Conservation (phyloP, 2,888 invertebrate genomes). For the Alsophila aescularia region DNA sequence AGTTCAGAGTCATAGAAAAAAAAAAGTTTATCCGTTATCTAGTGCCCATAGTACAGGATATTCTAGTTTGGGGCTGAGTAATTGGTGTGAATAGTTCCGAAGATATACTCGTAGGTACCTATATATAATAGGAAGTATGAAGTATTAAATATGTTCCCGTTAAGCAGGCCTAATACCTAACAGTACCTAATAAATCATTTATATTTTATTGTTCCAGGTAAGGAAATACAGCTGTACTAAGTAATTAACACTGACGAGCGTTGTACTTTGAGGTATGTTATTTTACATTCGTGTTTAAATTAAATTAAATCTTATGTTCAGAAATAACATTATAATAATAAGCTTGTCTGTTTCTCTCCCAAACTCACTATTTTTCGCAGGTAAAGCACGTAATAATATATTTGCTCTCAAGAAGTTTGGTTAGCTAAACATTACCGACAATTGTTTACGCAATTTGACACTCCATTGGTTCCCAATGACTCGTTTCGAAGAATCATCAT, state of each 20-base stretch:
- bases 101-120: no score
- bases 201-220: constrained; percentile 15
- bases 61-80: no score
- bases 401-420: constrained; percentile 15
- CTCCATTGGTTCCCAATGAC: constrained; percentile 57
- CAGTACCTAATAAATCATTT: not conserved
- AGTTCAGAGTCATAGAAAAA: no score
- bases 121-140: no score
- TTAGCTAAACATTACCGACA: constrained; percentile 23
- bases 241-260: not conserved
- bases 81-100: no score
- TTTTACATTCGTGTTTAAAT: no score
- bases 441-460: constrained; percentile 48
- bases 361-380: not conserved
- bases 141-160: no score
- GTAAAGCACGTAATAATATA: constrained; percentile 6
- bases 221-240: not conserved
- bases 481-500: constrained; percentile 58
- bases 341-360: not conserved
- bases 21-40: no score
- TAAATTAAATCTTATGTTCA: not conserved
- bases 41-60: no score
- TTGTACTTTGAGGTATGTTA: not conserved
- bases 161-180: no score
- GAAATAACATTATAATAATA: no score